Base-by-base conservation (phyloP, 2,797 vertebrate genomes). In the Anguilla anguilla region DNA sequence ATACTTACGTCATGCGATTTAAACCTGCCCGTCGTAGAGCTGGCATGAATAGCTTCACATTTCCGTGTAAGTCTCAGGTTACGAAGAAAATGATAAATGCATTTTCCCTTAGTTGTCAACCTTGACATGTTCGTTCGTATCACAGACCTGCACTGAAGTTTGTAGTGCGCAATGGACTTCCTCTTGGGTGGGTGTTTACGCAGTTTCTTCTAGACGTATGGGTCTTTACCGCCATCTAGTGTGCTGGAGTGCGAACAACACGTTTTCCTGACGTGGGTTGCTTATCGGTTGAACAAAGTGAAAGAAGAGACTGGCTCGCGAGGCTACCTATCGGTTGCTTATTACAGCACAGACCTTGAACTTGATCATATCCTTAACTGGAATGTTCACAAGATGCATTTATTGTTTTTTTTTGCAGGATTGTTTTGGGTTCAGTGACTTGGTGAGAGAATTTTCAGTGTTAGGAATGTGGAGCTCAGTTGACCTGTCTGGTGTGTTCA, bases 91-190 rank as follows among this genome's bases (percentile, higher is more conserved):
- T 85, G 11, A 86, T 88, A 88, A 86, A 90, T 19, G 74, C 57
- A 64, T 1, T 43, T 84, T 59, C 31, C 46, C 87, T 86, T 89
- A 22, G 2, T 83, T 55, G 35, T 39, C 88, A 92, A 90, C 51
- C 88, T 85, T n/a, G 88, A 90, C 92, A 93, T 92, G 43, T 46
- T 51, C 53, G 5, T 6, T 17, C 3, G n/a, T 15, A 51, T 19
- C 39, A 69, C 1, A 79, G 5, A 61, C 1, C 64, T 67, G 22
- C 25, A 7, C 7, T n/a, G 25, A 4, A 15, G 55, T 57, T 57
- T 57, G 55, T 57, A 2, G 17, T 43, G 6, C 2, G 69, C 31
- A 77, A 43, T 77, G 11, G 25, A 11, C 22, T 72, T 28, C 67
- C 31, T 72, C 67, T 2, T 31, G 25, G 9, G 2, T 72, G 67